Evolutionary conservation across 2,888 invertebrate species (phyloP).

Genomic region (Clanis bilineata): DNA sequence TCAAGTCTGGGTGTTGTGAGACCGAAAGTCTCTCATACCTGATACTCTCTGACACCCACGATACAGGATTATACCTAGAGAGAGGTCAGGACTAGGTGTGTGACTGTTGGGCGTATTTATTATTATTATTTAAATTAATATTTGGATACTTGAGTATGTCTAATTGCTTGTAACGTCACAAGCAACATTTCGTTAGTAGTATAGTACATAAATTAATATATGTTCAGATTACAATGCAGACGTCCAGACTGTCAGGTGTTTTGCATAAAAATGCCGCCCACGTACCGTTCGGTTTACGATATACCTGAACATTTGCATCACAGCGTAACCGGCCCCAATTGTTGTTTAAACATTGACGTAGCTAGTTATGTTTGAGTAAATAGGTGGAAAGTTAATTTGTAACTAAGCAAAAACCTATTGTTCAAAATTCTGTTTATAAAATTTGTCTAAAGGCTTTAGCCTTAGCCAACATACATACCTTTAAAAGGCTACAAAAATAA

Average conservation of each 20-base stretch:
- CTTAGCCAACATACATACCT: neutral
- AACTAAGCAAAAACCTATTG: neutral
- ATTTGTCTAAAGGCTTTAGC: too few species aligned
- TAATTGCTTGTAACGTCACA: too few species aligned
- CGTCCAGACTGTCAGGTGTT: slow-evolving; percentile 27
- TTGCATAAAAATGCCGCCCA: slow-evolving; percentile 35
- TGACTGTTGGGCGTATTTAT: too few species aligned
- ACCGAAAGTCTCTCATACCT: too few species aligned
- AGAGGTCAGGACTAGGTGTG: too few species aligned
- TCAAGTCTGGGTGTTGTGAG: too few species aligned
- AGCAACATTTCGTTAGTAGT: too few species aligned
- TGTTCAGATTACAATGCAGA: slow-evolving; percentile 30
- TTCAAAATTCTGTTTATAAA: neutral
- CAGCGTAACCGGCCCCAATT: slow-evolving; percentile 1
- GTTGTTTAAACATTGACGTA: slow-evolving; percentile 1
- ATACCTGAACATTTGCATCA: slow-evolving; percentile 24
- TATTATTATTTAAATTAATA: too few species aligned
- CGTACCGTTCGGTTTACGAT: slow-evolving; percentile 23
- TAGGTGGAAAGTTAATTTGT: neutral
- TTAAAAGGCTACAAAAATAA: neutral
- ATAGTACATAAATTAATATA: slow-evolving; percentile 35
- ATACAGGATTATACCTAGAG: too few species aligned
- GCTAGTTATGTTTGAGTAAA: neutral
- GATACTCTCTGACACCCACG: too few species aligned
- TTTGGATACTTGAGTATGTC: neutral